phyloP scores from a whole-genome alignment of 2,888 invertebrate species.

The Endotricha flammealis region DNA sequence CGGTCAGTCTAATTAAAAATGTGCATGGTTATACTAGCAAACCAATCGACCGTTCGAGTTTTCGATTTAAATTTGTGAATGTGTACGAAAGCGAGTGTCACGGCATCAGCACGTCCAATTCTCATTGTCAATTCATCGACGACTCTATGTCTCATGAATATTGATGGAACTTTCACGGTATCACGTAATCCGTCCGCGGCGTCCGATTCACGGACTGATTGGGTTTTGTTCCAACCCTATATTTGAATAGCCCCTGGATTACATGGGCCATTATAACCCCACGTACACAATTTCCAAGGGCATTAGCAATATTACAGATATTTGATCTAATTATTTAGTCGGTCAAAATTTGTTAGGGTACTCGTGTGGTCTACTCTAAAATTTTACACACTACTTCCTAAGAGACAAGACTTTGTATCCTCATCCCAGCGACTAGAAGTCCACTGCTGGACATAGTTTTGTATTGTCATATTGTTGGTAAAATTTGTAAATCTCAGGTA shows the following conservation, averaged over 20 bases:
- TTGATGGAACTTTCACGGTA: conserved; percentile 57
- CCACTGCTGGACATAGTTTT: too few relatives aligned
- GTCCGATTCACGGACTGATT: conserved; percentile 45
- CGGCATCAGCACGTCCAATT: conserved; percentile 21
- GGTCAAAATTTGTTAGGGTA: too few relatives aligned
- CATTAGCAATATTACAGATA: conserved; percentile 4
- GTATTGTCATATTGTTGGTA: too few relatives aligned
- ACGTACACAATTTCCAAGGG: conserved; percentile 10
- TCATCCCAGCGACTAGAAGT: too few relatives aligned
- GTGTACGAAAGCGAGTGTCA: conserved; percentile 23
- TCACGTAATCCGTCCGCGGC: conserved; percentile 52
- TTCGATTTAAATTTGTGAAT: conserved; percentile 17
- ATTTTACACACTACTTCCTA: too few relatives aligned
- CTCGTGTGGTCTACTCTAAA: too few relatives aligned
- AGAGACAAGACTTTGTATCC: too few relatives aligned
- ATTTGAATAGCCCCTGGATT: conserved; percentile 29
- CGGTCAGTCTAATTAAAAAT: too few relatives aligned
- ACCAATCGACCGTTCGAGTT: neutral
- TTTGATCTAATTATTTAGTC: too few relatives aligned
- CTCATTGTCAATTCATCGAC: conserved; percentile 63
- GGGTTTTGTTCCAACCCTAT: conserved; percentile 33
- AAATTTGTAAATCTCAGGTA: too few relatives aligned
- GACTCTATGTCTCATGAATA: conserved; percentile 57
- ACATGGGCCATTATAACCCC: conserved; percentile 18
- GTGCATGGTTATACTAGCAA: too few relatives aligned